Conservation (phyloP, 2,888 invertebrate genomes). For the Rhagonycha fulva region DNA sequence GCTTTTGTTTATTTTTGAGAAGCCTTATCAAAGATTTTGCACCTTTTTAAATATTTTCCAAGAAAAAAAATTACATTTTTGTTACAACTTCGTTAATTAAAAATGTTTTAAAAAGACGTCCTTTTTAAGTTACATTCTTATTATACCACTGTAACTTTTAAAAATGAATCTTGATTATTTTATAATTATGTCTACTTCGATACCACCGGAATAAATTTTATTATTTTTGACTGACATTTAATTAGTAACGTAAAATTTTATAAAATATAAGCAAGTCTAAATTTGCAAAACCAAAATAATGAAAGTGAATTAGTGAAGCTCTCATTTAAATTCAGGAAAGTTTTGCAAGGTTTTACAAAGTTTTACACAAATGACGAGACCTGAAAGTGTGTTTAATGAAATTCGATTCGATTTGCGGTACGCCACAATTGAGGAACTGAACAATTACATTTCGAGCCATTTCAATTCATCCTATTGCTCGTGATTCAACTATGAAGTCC, state of each 20-base stretch:
- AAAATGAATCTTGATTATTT: background rate
- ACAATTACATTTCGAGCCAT: conserved; percentile 30
- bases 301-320: conserved; percentile 27
- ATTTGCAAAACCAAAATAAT: conserved; percentile 7
- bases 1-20: conserved; percentile 23
- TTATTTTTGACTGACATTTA: conserved; percentile 15
- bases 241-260: conserved; percentile 1
- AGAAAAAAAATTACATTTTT: background rate
- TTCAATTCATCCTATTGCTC: conserved; percentile 27
- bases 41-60: conserved; percentile 10
- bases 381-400: conserved; percentile 30
- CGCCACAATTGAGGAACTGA: conserved; percentile 30
- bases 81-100: background rate
- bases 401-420: conserved; percentile 31
- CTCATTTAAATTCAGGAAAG: conserved; percentile 27
- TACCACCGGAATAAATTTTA: conserved; percentile 10
- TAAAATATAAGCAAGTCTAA: background rate
- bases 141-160: background rate
- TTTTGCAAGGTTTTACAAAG: conserved; percentile 28
- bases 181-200: conserved; percentile 4
- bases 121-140: background rate
- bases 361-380: conserved; percentile 30
- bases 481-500: conserved; percentile 24
- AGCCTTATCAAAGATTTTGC: conserved; percentile 26
- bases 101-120: background rate